These are phyloP conservation scores for Pan paniscus DNA, from an alignment of 2,113 vertebrate species.

Conservation along the genomic window DNA sequence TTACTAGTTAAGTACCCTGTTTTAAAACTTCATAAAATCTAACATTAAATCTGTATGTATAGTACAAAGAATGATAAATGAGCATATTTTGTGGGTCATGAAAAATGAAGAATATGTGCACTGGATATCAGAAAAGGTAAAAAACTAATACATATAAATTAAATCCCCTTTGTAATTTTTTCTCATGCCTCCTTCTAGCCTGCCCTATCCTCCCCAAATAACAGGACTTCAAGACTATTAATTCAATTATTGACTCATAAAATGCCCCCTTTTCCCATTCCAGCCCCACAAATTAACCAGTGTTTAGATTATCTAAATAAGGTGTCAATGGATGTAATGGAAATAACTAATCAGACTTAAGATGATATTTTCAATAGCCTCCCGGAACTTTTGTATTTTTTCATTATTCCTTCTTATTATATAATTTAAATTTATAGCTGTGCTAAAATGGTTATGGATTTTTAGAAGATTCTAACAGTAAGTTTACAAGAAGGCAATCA, in stretches of 20 bases:
- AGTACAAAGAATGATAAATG: background rate
- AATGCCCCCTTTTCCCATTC: constrained; percentile 73
- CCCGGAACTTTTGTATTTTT: constrained; percentile 75
- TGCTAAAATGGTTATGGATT: constrained; percentile 77
- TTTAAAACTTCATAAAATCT: background rate
- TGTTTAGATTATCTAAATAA: constrained; percentile 82
- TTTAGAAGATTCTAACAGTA: constrained; percentile 75
- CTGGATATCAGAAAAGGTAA: background rate
- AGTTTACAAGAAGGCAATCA: constrained; percentile 77
- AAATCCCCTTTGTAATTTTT: background rate
- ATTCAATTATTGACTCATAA: constrained; percentile 74
- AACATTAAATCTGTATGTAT: background rate
- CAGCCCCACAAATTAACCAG: constrained; percentile 79
- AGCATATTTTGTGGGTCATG: background rate
- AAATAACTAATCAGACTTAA: constrained; percentile 82
- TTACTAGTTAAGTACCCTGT: background rate
- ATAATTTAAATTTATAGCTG: constrained; percentile 80
- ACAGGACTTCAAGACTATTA: constrained; percentile 51
- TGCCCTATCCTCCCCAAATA: background rate
- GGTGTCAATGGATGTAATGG: constrained; percentile 72
- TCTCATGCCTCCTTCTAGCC: rapidly evolving
- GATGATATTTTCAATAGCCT: constrained; percentile 79
- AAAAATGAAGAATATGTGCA: background rate
- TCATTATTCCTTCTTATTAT: constrained; percentile 70
- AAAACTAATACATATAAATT: background rate